phyloP scores from a whole-genome alignment of 2,113 vertebrate species.

The Myodes glareolus region DNA sequence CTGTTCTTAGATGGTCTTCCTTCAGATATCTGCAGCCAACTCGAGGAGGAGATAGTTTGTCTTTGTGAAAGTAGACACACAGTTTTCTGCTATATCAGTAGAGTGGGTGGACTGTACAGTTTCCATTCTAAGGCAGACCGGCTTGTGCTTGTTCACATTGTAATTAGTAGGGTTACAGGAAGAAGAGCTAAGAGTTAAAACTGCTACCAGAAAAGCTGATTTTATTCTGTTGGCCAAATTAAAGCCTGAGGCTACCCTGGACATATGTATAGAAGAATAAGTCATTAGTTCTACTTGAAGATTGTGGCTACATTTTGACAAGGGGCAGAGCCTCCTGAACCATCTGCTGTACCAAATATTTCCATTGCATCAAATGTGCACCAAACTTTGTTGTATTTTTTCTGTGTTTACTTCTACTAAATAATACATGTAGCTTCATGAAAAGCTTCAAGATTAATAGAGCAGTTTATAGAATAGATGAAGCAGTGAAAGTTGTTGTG shows the following conservation, averaged over 20 bases:
- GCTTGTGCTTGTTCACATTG: neutral
- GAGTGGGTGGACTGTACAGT: neutral
- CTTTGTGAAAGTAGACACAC: neutral
- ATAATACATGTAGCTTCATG: neutral
- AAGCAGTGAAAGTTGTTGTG: neutral
- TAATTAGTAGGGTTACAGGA: neutral
- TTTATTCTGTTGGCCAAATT: neutral
- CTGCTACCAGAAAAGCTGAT: neutral
- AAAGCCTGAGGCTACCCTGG: neutral
- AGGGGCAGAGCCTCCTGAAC: fast-evolving
- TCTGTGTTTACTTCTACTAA: neutral
- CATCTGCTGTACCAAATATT: neutral
- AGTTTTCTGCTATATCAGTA: neutral
- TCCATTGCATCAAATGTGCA: neutral
- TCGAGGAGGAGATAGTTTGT: neutral
- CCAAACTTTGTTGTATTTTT: neutral
- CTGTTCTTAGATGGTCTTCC: neutral
- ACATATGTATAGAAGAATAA: neutral
- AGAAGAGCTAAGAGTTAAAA: neutral
- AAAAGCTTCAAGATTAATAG: neutral
- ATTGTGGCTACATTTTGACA: neutral
- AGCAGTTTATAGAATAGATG: neutral
- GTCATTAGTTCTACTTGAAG: neutral
- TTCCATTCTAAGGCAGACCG: neutral
- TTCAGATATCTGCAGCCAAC: neutral